phyloP scores from a whole-genome alignment of 2,113 vertebrate genomes.

The Gymnobelideus leadbeateri region DNA sequence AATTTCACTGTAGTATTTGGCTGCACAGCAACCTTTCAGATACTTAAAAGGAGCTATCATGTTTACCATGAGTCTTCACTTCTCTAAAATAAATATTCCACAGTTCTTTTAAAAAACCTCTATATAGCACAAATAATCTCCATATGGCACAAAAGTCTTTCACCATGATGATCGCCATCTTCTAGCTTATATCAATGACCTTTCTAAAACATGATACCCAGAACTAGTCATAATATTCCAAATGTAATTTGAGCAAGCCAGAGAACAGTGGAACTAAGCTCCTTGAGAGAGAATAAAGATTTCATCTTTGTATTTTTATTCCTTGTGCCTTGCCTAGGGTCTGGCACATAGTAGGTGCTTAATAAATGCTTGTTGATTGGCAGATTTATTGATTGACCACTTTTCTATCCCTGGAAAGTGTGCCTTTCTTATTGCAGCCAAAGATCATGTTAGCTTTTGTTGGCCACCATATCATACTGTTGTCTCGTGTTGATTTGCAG shows the following conservation, averaged over 20 bases:
- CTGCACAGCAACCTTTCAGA: not conserved
- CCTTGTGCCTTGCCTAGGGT: not conserved
- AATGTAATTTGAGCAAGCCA: not conserved
- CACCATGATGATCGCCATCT: not conserved
- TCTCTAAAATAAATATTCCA: not conserved
- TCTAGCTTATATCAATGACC: not conserved
- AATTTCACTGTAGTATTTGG: not conserved
- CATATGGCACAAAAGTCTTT: not conserved
- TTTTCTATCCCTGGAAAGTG: not conserved
- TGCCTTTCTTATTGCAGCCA: not conserved
- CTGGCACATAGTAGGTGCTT: not conserved
- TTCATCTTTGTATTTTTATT: not conserved
- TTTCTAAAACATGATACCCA: not conserved
- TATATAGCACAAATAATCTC: not conserved
- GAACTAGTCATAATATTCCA: not conserved
- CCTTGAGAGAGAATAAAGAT: not conserved
- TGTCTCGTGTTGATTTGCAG: not conserved
- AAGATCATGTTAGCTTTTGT: not conserved
- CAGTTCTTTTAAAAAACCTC: not conserved
- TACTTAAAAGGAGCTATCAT: not conserved
- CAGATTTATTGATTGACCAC: not conserved
- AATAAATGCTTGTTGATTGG: not conserved
- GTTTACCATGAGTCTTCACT: not conserved
- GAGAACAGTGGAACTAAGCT: not conserved
- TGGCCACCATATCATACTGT: not conserved